A percentile compares a stretch with the other conserved stretches of the same genome.
phyloP scores from a whole-genome alignment of 2,113 vertebrate genomes.

The Pterophyllum scalare region DNA sequence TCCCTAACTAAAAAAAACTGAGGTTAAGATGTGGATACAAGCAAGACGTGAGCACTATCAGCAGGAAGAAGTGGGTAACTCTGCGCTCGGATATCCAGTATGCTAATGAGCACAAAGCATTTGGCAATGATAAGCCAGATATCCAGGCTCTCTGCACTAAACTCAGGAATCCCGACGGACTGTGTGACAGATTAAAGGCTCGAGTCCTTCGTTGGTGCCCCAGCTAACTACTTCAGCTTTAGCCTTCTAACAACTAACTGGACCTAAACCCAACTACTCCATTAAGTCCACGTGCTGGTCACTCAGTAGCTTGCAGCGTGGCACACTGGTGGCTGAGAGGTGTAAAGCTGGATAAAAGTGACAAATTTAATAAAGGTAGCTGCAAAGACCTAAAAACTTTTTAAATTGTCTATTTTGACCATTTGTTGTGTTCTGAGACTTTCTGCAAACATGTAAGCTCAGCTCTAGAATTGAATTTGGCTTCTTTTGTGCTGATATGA shows the following conservation, averaged over 20 bases:
- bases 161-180: neutral
- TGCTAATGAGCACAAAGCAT: fast-evolving
- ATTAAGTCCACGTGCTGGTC: fast-evolving
- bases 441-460: neutral
- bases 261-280: no score
- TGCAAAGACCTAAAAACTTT: neutral
- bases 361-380: neutral
- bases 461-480: fast-evolving
- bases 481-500: neutral
- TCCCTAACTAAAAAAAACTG: neutral
- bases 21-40: fast-evolving
- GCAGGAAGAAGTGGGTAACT: neutral
- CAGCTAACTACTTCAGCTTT: neutral
- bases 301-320: neutral
- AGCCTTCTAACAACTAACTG: neutral
- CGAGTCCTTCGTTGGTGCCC: neutral
- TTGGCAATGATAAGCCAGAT: neutral
- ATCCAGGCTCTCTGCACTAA: neutral
- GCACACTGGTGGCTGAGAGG: neutral
- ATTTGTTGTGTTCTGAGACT: neutral
- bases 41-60: neutral
- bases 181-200: fast-evolving
- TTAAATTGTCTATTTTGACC: neutral
- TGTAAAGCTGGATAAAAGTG: neutral
- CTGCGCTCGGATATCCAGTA: fast-evolving